These are phyloP conservation scores for Meandrina meandrites DNA, from an alignment of 92 coral and sea anemone species.

Conservation along the genomic window DNA sequence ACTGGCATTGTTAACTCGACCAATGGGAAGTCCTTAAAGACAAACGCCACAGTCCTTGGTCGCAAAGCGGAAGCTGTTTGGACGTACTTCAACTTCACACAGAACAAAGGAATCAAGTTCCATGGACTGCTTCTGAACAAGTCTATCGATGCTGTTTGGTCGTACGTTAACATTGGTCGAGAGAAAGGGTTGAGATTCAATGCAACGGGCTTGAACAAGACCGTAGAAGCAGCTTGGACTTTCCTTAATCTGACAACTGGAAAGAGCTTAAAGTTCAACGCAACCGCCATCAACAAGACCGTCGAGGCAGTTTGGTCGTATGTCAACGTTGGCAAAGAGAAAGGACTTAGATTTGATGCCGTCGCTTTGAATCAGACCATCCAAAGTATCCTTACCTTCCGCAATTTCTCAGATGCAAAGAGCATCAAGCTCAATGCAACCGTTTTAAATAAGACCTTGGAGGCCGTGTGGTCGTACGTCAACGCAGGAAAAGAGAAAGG, in stretches of 20 bases:
- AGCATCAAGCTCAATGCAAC: slow-evolving; percentile 80
- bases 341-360: slow-evolving; percentile 68
- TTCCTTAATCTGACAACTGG: slow-evolving; percentile 65
- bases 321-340: slow-evolving; percentile 55
- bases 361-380: slow-evolving; percentile 60
- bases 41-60: slow-evolving; percentile 84
- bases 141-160: slow-evolving; percentile 59
- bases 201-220: slow-evolving; percentile 67
- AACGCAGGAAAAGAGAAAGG: slow-evolving; percentile 64
- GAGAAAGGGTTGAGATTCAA: slow-evolving; percentile 71
- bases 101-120: slow-evolving; percentile 74
- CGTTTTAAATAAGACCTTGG: slow-evolving; percentile 66
- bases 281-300: slow-evolving; percentile 56
- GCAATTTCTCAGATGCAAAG: slow-evolving; percentile 55
- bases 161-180: slow-evolving; percentile 62
- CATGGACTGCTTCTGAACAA: slow-evolving; percentile 65
- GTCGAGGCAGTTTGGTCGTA: slow-evolving; percentile 69
- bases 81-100: slow-evolving; percentile 70
- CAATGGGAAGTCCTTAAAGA: slow-evolving; percentile 76
- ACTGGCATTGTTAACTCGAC: slow-evolving; percentile 75
- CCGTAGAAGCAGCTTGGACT: slow-evolving; percentile 63
- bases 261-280: slow-evolving; percentile 72
- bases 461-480: slow-evolving; percentile 75
- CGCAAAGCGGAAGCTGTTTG: slow-evolving; percentile 66
- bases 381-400: slow-evolving; percentile 59